Evolutionary conservation across 2,797 vertebrate species (phyloP).

Genomic region (Microtus obscurus): DNA sequence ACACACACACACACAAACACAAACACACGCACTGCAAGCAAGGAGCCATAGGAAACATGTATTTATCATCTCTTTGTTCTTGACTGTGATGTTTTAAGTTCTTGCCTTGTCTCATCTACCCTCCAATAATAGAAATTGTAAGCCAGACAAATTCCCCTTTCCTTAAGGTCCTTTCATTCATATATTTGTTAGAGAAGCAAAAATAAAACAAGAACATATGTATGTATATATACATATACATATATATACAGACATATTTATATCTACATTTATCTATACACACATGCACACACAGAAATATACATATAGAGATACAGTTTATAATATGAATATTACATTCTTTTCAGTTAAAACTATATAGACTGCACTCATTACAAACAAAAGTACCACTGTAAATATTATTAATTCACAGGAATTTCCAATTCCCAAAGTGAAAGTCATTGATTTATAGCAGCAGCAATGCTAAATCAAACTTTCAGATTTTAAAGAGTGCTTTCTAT

Average conservation of each 20-base stretch:
- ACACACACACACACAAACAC: not conserved
- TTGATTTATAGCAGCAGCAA: not conserved
- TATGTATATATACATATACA: not conserved
- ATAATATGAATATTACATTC: not conserved
- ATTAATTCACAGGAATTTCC: not conserved
- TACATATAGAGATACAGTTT: not conserved
- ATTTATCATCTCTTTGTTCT: not conserved
- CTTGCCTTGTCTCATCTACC: not conserved
- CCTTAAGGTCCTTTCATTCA: not conserved
- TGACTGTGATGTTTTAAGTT: not conserved
- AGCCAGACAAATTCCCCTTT: not conserved
- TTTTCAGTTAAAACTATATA: not conserved
- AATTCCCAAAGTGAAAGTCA: not conserved
- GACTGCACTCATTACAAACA: not conserved
- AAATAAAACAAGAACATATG: not conserved
- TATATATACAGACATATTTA: not conserved
- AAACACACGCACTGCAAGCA: not conserved
- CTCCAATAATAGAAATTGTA: not conserved
- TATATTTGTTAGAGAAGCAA: not conserved
- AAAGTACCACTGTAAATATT: not conserved
- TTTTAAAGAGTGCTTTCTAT: not conserved
- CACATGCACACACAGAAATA: too few species aligned
- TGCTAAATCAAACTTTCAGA: not conserved
- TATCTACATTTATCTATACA: not conserved
- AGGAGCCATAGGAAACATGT: too few species aligned